Evolutionary conservation across 2,888 invertebrate genomes (phyloP), one percentile per base, ranked within the genome.

Genomic region (Sialis lutaria): DNA sequence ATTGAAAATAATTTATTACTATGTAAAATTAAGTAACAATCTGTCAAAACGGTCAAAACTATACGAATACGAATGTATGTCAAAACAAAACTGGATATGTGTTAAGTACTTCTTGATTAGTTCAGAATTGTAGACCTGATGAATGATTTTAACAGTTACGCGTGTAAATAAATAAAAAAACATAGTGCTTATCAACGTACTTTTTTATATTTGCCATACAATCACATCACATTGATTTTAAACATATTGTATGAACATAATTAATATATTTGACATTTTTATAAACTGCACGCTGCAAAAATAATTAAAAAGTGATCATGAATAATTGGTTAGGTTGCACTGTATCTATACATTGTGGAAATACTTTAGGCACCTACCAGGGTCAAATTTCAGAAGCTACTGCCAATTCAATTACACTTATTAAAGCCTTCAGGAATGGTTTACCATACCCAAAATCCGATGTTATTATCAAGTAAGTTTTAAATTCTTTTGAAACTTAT

Each of bases 391-490:
- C 76, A 47, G 73, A 76, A 56, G 81, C 88, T 31, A 82, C 85
- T 56, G 76, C 76, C 45, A 67, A 69, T 41, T 73, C 75, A 44
- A 75, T 92, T 52, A 83, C 84, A 2, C 73, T 92, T 49, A 75
- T 74, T 7, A 81, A 85, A 61, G 82, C 85, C 9, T 90, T 87
- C 63, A 77, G 85, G 53, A 88, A 92, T 69, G 91, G 91, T 10
- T 65, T 76, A 34, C 76, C 75, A 33, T 56, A 74, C 58, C 72
- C 73, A 52, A 67, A 75, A 45, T 68, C 72, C 30, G 70, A 74
- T 57, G 73, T 84, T 42, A 72, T 72, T 43, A 67, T 83, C 49
- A 73, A 71, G 80, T 81, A 67, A 63, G 59, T 56, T 42, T 12
- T 22, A 30, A 41, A 10, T 6, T 42, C 8, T 33, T 6, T 10